Base-by-base conservation (phyloP, 2,797 vertebrate species). In the Chiloscyllium punctatum region DNA sequence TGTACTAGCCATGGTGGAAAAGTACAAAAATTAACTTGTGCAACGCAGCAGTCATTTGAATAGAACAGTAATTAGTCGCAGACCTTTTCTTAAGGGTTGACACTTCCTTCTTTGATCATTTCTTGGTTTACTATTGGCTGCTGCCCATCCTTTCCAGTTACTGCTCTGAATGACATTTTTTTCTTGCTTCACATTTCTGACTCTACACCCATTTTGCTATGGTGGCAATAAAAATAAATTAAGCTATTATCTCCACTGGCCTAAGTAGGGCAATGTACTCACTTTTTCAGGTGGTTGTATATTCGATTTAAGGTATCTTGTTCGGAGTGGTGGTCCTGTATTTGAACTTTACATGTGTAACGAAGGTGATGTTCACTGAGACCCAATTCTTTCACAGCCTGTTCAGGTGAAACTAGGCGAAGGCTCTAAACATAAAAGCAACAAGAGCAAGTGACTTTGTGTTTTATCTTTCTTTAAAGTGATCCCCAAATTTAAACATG, bases 381-480 rank as follows among this genome's bases (percentile, higher is more conserved):
- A 77, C 99, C 99, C 96, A 99, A 97, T 97, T 99, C 99, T 96
- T 99, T 99, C 96, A 99, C 96, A 0, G 99, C 99, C 97, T 99
- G 99, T 96, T 99, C 99, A 0, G 99, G 98, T 6, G 98, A 99
- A 51, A 99, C 98, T 96, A 99, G 98, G 96, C 98, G 98, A 97
- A 99, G 98, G 96, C 97, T 99, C 99, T 99, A 96, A 0, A 23
- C 1, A 2, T 62, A 23, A 53, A 96, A 72, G 42, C 33, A 95
- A 51, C 42, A 71, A 21, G 11, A 79, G 66, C 62, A 21, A 74
- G 48, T 48, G 79, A 42, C 37, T 69, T 92, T 68, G 57, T 11
- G 57, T 62, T 62, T 62, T 57, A 23, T 69, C 27, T 9, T 37
- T 23, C 87, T 9, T 92, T 69, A 90, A 42, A 69, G 0, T 37